Evolutionary conservation across 2,113 vertebrate genomes (phyloP).

Genomic region (Silurus meridionalis): DNA sequence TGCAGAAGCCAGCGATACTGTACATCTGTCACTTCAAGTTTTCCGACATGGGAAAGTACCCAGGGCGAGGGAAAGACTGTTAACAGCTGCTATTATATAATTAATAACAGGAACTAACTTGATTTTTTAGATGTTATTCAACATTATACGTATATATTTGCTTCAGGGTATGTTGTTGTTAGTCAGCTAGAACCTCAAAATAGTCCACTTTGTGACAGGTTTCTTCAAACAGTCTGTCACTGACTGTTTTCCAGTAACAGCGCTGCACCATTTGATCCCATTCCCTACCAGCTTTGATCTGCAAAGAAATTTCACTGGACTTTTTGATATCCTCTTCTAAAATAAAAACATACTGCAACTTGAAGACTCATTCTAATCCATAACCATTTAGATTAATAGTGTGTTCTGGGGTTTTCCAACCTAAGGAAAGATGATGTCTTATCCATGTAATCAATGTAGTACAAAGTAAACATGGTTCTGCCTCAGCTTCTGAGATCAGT

Average conservation of each 20-base stretch:
- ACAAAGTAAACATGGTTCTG: background rate
- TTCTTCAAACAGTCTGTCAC: background rate
- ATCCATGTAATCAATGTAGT: background rate
- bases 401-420: background rate
- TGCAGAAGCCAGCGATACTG: background rate
- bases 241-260: background rate
- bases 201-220: background rate
- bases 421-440: background rate
- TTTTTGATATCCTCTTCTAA: background rate
- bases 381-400: background rate
- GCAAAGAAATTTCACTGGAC: background rate
- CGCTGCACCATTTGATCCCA: background rate
- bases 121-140: background rate
- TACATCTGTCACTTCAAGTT: background rate
- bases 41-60: too few relatives aligned
- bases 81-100: background rate
- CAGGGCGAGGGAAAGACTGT: background rate
- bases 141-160: background rate
- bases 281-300: background rate
- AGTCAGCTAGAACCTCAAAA: background rate
- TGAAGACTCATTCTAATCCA: background rate
- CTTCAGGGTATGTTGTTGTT: background rate
- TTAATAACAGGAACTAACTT: background rate
- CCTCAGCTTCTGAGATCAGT: background rate
- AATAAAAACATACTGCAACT: background rate